Evolutionary conservation across 2,113 vertebrate species (phyloP).

Genomic region (Amia ocellicauda): DNA sequence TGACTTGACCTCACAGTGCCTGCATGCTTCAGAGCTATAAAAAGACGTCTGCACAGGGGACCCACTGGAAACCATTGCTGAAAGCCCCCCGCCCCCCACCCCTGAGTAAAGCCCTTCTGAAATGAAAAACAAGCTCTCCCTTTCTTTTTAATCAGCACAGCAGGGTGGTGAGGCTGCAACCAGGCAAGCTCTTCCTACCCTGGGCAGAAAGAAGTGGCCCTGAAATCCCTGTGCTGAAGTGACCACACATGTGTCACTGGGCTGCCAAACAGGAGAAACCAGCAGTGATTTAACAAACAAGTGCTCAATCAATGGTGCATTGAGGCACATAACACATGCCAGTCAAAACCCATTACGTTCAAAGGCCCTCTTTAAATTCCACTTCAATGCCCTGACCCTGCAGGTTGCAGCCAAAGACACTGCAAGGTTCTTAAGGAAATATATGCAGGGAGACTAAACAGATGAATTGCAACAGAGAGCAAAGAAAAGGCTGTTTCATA

Average conservation of each 20-base stretch:
- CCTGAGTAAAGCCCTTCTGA: neutral
- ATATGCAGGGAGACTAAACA: conserved; percentile 31
- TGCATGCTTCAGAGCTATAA: conserved; percentile 60
- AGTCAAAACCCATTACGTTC: conserved; percentile 85
- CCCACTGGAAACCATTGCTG: too few species aligned
- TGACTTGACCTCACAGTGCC: conserved; percentile 49
- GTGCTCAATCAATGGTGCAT: conserved; percentile 83
- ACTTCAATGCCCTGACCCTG: conserved; percentile 74
- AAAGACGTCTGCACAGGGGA: conserved; percentile 54
- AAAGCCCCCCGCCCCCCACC: too few species aligned
- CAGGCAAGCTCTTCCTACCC: neutral
- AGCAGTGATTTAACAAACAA: conserved; percentile 89
- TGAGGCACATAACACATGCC: conserved; percentile 80
- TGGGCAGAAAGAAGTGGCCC: neutral
- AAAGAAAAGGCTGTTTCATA: conserved; percentile 32
- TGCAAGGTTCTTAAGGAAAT: conserved; percentile 60
- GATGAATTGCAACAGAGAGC: conserved; percentile 31
- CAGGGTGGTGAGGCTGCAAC: neutral
- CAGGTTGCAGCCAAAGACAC: conserved; percentile 71
- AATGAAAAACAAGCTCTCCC: conserved; percentile 8
- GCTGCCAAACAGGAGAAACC: conserved; percentile 63
- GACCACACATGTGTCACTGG: conserved; percentile 67
- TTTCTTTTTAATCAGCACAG: conserved; percentile 10
- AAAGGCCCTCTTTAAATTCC: conserved; percentile 78
- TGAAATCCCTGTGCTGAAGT: conserved; percentile 39